Evolutionary conservation across 2,113 vertebrate species (phyloP).

Genomic region (Neolamprologus tretocephalus): DNA sequence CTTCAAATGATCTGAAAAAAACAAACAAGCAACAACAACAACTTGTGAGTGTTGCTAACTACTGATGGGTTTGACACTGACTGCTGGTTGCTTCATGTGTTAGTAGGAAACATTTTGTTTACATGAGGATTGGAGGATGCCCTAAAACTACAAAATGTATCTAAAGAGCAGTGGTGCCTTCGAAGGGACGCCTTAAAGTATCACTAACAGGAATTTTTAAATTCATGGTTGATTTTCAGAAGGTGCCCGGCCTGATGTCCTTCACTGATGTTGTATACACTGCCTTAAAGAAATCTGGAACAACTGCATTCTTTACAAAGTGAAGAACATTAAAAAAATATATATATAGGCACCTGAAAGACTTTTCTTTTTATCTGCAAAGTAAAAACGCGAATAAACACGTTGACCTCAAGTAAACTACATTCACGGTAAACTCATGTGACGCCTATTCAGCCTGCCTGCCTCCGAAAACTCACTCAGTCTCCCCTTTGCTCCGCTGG

Average conservation of each 20-base stretch:
- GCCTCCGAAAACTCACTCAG: constrained; percentile 6
- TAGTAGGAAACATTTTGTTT: not conserved
- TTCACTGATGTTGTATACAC: not conserved
- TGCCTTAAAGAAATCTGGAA: not conserved
- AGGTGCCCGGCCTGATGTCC: not conserved
- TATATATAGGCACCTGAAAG: not conserved
- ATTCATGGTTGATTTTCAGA: not conserved
- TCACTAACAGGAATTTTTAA: not conserved
- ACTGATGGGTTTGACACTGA: not conserved
- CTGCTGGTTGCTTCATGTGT: not conserved
- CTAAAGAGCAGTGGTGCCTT: not conserved
- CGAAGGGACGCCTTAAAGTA: not conserved
- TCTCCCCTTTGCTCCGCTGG: not conserved
- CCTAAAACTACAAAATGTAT: not conserved
- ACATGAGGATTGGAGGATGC: not conserved
- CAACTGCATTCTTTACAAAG: not conserved
- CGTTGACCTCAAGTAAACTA: not conserved
- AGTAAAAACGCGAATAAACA: not conserved
- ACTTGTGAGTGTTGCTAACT: not conserved
- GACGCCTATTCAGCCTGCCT: constrained; percentile 5
- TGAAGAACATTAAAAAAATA: not conserved
- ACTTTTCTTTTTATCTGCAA: not conserved
- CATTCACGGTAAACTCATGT: not conserved
- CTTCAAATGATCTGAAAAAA: not conserved
- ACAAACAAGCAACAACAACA: not conserved